Evolutionary conservation across 2,888 invertebrate genomes (phyloP).

Genomic region (Sinhomidia bicolor): DNA sequence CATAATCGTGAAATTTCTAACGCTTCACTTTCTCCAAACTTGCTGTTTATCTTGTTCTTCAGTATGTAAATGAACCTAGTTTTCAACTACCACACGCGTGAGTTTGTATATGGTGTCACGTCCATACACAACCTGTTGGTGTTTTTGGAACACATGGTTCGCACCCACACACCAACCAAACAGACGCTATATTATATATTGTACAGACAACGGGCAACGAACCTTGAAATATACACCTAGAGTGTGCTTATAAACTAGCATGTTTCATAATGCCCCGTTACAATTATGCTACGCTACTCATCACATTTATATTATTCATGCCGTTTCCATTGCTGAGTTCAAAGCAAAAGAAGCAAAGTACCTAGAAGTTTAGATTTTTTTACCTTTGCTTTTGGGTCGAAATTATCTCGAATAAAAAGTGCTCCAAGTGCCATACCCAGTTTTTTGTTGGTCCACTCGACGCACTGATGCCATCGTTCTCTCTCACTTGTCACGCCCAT

Average conservation of each 20-base stretch:
- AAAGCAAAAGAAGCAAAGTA: too few relatives aligned
- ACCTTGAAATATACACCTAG: neutral
- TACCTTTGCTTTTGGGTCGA: slow-evolving; percentile 91
- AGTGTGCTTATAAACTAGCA: neutral
- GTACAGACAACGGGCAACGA: neutral
- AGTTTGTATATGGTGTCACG: neutral
- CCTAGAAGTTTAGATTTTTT: neutral
- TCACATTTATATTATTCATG: neutral
- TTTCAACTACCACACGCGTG: neutral
- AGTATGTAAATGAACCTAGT: neutral
- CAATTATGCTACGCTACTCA: neutral
- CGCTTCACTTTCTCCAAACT: too few relatives aligned
- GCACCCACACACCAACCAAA: neutral
- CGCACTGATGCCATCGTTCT: slow-evolving; percentile 90
- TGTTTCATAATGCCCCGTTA: slow-evolving; percentile 28
- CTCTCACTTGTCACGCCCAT: slow-evolving; percentile 89
- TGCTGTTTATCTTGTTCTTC: too few relatives aligned
- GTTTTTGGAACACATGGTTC: slow-evolving; percentile 4
- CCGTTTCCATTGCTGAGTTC: neutral
- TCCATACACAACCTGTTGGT: slow-evolving; percentile 41
- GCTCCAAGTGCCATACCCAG: slow-evolving; percentile 94
- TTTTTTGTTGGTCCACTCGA: slow-evolving; percentile 93
- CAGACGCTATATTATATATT: too few relatives aligned
- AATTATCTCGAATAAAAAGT: slow-evolving; percentile 91
- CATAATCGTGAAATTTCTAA: too few relatives aligned